Evolutionary conservation across 2,113 vertebrate genomes (phyloP), one percentile per base, ranked within the genome.

Genomic region (Paralichthys olivaceus): DNA sequence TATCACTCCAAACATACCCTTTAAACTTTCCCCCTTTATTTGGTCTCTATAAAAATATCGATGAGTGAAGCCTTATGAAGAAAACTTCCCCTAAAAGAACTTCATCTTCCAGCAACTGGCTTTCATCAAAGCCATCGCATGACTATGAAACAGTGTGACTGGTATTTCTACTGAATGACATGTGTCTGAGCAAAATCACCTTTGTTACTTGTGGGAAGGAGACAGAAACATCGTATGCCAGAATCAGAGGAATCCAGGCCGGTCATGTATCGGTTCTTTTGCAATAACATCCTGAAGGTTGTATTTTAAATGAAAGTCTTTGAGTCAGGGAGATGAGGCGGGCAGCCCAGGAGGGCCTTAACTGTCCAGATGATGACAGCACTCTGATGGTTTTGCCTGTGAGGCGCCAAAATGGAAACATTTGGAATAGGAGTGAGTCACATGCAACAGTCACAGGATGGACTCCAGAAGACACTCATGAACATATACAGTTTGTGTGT

Each of bases 221-320:
- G 64, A 80, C 71, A 76, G 56, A 89, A 79, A 73, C 55, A 87
- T 69, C 69, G 83, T 77, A 68, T 32, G 79, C 74, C 76, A 77
- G 85, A 60, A 69, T 49, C 28, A 80, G 45, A 87, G 72, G 88
- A 84, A 87, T 86, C 81, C 77, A 79, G 61, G 78, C 67, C 86
- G 87, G 75, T 89, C 87, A 86, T 82, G 81, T 86, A 83, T 89
- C 79, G 68, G 67, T 87, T 81, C 71, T 47, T 90, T 84, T 89
- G 67, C 51, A 93, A 92, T 83, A 92, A 90, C 89, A 93, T 93
- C 87, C 92, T 89, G 92, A 29, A 87, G 40, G 60, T 68, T 84
- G 81, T 91, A 85, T 92, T 91, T 91, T 90, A 89, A 92, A 87
- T 84, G 55, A 15, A 64, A 79, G 76, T 26, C 60, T 86, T 82